A percentile compares a stretch with the other conserved stretches of the same genome.
These are phyloP conservation scores for Caradrina clavipalpis DNA, from an alignment of 2,888 invertebrate species.

Conservation along the genomic window DNA sequence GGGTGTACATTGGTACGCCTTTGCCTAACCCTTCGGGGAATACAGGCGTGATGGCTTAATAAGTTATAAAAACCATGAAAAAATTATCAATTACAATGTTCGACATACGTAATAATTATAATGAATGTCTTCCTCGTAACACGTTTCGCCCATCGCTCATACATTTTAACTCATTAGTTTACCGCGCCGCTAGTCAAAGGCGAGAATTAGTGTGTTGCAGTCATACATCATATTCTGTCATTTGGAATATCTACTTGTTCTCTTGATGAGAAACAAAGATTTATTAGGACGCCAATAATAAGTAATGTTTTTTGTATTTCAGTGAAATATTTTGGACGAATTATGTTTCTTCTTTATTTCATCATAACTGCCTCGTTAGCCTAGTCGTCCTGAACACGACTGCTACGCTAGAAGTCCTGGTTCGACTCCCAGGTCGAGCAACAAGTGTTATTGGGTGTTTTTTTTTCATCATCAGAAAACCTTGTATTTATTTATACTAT, in stretches of 20 bases:
- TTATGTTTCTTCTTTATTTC: neutral
- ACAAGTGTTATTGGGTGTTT: too few relatives aligned
- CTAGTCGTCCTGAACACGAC: too few relatives aligned
- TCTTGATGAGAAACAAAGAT: neutral
- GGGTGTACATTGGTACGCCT: too few relatives aligned
- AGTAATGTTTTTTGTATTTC: neutral
- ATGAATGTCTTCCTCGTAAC: slow-evolving; percentile 17
- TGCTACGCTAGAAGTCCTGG: too few relatives aligned
- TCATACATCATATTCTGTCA: slow-evolving; percentile 47
- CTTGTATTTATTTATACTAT: too few relatives aligned
- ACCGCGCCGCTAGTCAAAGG: slow-evolving; percentile 28
- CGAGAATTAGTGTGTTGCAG: slow-evolving; percentile 18
- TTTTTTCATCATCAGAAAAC: too few relatives aligned
- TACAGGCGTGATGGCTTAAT: too few relatives aligned
- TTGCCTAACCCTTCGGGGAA: too few relatives aligned
- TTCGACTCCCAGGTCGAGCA: too few relatives aligned
- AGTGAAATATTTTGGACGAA: neutral
- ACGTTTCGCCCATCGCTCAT: slow-evolving; percentile 43
- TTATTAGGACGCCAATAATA: slow-evolving; percentile 3
- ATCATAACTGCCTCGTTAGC: too few relatives aligned
- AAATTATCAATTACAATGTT: slow-evolving; percentile 1
- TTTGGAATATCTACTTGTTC: slow-evolving; percentile 18
- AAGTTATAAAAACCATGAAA: neutral
- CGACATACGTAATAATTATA: too few relatives aligned
- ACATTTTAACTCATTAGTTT: slow-evolving; percentile 42